Base-by-base conservation (phyloP, 2,888 invertebrate species). In the Watsonalla binaria region DNA sequence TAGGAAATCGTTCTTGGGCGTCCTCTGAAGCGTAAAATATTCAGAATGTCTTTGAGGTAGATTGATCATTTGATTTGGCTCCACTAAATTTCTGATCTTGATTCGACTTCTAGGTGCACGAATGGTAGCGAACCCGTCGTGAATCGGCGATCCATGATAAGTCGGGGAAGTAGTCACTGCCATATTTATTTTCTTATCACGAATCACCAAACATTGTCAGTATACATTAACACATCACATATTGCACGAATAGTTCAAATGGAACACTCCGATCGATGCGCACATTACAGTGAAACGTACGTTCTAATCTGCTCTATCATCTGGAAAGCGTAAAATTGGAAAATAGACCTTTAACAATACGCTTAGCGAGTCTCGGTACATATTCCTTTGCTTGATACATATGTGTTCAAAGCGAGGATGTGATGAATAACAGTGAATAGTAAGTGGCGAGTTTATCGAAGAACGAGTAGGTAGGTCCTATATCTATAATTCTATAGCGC, bases 101-200 rank as follows among this genome's bases (percentile, higher is more conserved):
- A 90, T 88, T 63, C 89, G 78, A 68, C 90, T 91, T 67, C 91
- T 84, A 42, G 90, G 93, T 11, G 94, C 92, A 56, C 96, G 92
- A 66, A 97, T 95, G n/a, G 96, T 97, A 52, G 96, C 96, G 84
- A 96, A 97, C 54, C 96, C 96, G 83, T 97, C 96, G 82, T 96
- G 94, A 52, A 96, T 93, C 56, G 94, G 93, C 53, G 93, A 85
- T 53, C 88, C 88, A 71, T 89, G 86, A 72, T 83, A 90, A 51
- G 84, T 84, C 53, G 83, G 75, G 37, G 90, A 86, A 54, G 89
- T 88, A 14, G 90, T 89, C 53, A 89, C 87, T 52, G 90, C 90
- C 90, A 86, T 85, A 47, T 74, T 73, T 54, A 66, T 49, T 37
- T 11, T 49, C 2, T 11, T 42, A 11, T 42, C 11, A 11, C 45